Percentiles rank a stretch among this genome's conserved stretches.
phyloP scores from a whole-genome alignment of 2,797 vertebrate genomes.

The Paratrypauchen microcephalus region DNA sequence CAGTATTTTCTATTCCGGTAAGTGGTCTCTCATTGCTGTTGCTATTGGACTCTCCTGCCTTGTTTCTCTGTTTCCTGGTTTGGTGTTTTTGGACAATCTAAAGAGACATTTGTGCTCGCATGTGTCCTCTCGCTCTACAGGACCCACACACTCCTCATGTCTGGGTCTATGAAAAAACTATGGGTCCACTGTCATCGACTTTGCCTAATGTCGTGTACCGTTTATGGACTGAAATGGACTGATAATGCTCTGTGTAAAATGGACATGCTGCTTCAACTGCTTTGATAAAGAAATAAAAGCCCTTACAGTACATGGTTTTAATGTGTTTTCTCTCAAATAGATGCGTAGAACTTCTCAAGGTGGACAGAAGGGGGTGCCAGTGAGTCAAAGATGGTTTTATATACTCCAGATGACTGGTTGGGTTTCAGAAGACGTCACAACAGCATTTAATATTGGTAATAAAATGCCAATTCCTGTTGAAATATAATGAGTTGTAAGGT shows the following conservation, averaged over 20 bases:
- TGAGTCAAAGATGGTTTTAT: constrained; percentile 14
- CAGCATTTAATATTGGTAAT: too few relatives aligned
- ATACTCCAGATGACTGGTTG: too few relatives aligned
- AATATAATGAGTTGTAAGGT: too few relatives aligned
- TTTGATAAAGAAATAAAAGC: constrained; percentile 79
- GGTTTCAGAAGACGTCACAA: too few relatives aligned
- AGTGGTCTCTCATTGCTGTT: constrained; percentile 44
- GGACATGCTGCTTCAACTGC: constrained; percentile 71
- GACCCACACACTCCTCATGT: constrained; percentile 34
- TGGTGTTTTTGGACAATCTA: constrained; percentile 35
- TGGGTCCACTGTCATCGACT: constrained; percentile 41
- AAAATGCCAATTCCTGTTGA: too few relatives aligned
- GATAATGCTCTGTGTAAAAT: constrained; percentile 65
- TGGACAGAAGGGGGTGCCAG: constrained; percentile 22
- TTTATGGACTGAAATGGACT: constrained; percentile 59
- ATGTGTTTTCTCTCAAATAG: constrained; percentile 12
- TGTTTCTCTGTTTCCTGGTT: constrained; percentile 54
- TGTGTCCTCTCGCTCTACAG: constrained; percentile 43
- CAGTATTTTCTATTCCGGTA: constrained; percentile 37
- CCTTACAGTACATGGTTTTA: constrained; percentile 48
- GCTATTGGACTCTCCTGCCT: constrained; percentile 41
- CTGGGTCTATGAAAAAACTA: constrained; percentile 42
- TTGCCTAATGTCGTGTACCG: constrained; percentile 59
- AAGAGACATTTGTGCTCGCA: constrained; percentile 47
- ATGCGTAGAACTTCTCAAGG: neutral